A percentile compares a stretch with the other conserved stretches of the same genome.
Conservation (phyloP, 2,888 invertebrate species). For the Anthrax anthrax region DNA sequence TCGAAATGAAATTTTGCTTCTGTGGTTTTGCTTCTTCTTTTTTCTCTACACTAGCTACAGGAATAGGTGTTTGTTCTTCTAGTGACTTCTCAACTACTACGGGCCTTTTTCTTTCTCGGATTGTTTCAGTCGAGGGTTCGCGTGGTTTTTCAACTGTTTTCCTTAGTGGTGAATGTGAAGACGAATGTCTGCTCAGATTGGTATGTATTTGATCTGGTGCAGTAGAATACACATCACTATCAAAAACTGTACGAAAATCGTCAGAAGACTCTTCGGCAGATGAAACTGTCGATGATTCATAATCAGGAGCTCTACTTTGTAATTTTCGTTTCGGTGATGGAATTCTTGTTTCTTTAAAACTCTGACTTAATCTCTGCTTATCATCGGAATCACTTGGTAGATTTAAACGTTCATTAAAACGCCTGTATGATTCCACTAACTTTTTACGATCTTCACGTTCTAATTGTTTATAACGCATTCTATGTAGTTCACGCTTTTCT, state of each 20-base stretch:
- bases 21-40: conserved; percentile 15
- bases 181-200: neutral
- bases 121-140: conserved; percentile 11
- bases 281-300: conserved; percentile 32
- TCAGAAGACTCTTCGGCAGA: conserved; percentile 19
- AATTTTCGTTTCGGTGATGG: neutral
- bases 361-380: conserved; percentile 1
- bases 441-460: conserved; percentile 29
- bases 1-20: conserved; percentile 3
- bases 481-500: conserved; percentile 39
- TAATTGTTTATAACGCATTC: conserved; percentile 25
- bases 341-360: neutral
- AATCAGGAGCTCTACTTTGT: conserved; percentile 10
- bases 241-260: neutral
- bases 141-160: neutral
- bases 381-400: conserved; percentile 27
- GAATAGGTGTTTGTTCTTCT: neutral
- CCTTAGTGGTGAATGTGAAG: neutral
- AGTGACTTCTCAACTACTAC: conserved; percentile 2
- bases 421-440: conserved; percentile 26
- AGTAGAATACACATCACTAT: neutral
- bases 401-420: conserved; percentile 23
- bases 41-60: neutral
- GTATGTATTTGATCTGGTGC: neutral
- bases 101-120: conserved; percentile 1